Conservation (phyloP, 2,113 vertebrate genomes). For the Mystacornis crossleyi region DNA sequence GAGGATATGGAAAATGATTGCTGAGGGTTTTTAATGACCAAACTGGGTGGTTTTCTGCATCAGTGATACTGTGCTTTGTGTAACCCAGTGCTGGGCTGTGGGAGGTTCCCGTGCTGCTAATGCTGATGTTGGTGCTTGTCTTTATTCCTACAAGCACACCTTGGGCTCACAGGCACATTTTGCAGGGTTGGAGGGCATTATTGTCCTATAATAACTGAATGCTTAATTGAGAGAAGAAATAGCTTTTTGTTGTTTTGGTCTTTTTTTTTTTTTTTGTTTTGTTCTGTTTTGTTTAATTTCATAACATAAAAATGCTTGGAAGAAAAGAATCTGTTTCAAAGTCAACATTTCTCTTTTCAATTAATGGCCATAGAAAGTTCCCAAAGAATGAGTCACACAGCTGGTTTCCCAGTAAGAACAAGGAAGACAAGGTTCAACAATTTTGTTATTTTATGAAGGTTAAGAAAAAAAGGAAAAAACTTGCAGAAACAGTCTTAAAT, state of each 20-base stretch:
- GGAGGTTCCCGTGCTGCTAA: accelerated
- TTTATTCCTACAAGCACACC: background rate
- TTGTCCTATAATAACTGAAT: background rate
- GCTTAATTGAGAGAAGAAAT: background rate
- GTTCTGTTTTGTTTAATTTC: too few relatives aligned
- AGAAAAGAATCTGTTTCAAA: background rate
- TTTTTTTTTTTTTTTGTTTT: background rate
- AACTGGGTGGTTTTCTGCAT: background rate
- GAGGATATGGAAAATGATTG: background rate
- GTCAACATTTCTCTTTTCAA: constrained; percentile 1
- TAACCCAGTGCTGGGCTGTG: background rate
- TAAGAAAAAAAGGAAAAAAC: background rate
- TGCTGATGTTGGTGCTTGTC: background rate
- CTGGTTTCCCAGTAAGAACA: constrained; percentile 16
- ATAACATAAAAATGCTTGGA: background rate
- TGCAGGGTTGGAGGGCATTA: background rate
- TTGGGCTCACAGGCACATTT: accelerated
- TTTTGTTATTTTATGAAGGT: constrained; percentile 1
- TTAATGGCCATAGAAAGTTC: constrained; percentile 26
- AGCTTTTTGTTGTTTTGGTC: accelerated
- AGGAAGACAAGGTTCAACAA: constrained; percentile 17
- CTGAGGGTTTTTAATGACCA: background rate
- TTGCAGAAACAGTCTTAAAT: background rate
- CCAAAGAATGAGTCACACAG: constrained; percentile 34
- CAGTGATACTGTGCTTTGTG: accelerated